Evolutionary conservation across 2,888 invertebrate species (phyloP).

Genomic region (Lypha dubia): DNA sequence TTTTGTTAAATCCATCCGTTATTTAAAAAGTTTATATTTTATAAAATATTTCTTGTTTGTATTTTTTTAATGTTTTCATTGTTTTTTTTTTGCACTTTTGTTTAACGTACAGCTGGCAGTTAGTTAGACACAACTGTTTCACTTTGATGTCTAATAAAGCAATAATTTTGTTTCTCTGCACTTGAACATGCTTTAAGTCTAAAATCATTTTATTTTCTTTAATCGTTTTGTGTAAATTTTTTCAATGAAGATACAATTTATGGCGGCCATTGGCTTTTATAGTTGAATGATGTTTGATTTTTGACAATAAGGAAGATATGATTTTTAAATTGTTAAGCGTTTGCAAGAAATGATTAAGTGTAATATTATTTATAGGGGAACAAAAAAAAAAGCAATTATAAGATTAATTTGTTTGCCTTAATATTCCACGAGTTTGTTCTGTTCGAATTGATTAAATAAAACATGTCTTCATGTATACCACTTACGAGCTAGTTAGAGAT

Average conservation of each 20-base stretch:
- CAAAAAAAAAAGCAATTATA: neutral
- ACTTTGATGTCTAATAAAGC: neutral
- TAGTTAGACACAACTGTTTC: neutral
- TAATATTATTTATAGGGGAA: neutral
- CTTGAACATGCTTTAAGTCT: neutral
- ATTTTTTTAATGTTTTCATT: neutral
- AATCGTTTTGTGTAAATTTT: neutral
- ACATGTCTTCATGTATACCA: no score
- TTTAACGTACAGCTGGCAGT: neutral
- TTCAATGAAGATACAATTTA: neutral
- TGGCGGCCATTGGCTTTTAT: slow-evolving; percentile 4
- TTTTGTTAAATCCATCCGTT: neutral
- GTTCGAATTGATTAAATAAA: no score
- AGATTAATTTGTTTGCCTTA: neutral
- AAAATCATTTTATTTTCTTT: neutral
- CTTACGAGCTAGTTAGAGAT: no score
- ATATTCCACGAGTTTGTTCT: no score
- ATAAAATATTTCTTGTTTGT: neutral
- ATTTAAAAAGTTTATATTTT: neutral
- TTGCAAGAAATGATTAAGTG: neutral
- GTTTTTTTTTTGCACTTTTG: neutral
- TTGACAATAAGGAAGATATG: neutral
- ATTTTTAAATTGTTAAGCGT: no score
- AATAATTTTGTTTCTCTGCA: neutral
- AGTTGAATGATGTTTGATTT: neutral